Base-by-base conservation (phyloP, 2,797 vertebrate species). In the Loriculus beryllinus region DNA sequence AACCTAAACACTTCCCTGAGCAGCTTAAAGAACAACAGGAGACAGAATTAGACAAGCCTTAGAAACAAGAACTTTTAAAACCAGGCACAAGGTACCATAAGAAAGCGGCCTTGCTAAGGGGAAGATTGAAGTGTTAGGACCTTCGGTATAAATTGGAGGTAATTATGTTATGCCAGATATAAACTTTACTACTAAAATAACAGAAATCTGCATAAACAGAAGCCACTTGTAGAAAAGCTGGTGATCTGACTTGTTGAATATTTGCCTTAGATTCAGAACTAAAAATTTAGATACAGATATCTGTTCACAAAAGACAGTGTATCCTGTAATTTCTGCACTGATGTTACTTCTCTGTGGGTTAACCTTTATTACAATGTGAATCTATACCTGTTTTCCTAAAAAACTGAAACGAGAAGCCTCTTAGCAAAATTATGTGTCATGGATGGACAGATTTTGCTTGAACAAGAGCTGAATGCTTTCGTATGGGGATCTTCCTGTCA, bases 291-390 rank as follows among this genome's bases (percentile, higher is more conserved):
- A 42, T 65, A 35, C 16, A 62, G 28, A 77, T 72, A 74, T 54
- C 6, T 82, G 8, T 52, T 52, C 1, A 1, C n/a, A 82, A 82
- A 84, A 54, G 14, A 23, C 2, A 42, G 7, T 0, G 0, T 39
- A 70, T 70, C 37, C 29, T 65, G n/a, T 45, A 67, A 51, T 57
- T 82, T 82, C 15, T 62, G 23, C 14, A 40, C 29, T 1, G 2
- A 16, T 40, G 10, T 14, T 54, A 37, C 3, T 33, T 71, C 25
- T 62, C 9, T 28, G 18, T 54, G 10, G 12, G 3, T 68, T 79
- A 72, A 23, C 6, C 28, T 77, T 68, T 49, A 26, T 8, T 54
- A 6, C 5, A 35, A 4, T 29, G 5, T 77, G 51, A 68, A 52
- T 49, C 26, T 37, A 25, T 37, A 37, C 1, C 1, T 33, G 1